Percentiles rank a stretch among this genome's conserved stretches.
Evolutionary conservation across 23 tunicate species (phyloP).

Genomic region (Phallusia fumigata): DNA sequence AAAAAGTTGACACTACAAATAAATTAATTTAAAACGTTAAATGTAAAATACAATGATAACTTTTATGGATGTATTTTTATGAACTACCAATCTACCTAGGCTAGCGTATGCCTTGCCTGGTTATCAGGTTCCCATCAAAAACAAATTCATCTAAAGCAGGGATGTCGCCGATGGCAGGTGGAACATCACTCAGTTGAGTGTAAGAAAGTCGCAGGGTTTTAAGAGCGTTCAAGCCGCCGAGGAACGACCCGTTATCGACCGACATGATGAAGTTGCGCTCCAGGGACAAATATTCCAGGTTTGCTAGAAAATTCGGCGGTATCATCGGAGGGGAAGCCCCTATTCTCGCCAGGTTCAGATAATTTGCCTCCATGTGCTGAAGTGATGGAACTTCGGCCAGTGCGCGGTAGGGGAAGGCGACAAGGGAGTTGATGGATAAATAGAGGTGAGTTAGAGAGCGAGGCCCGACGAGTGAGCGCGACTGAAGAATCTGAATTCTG

Average conservation of each 20-base stretch:
- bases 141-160: neutral
- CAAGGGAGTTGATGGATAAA: neutral
- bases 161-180: neutral
- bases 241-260: neutral
- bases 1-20: no score
- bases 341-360: neutral
- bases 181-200: neutral
- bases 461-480: neutral
- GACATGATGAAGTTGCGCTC: neutral
- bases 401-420: neutral
- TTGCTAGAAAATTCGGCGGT: neutral
- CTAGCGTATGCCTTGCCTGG: neutral
- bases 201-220: neutral
- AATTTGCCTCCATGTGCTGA: neutral
- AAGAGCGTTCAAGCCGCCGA: neutral
- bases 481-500: neutral
- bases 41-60: no score
- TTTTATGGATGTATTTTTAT: no score
- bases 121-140: neutral
- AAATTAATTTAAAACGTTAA: no score
- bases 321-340: neutral
- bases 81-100: no score
- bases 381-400: neutral
- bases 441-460: neutral
- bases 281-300: neutral